Percentiles rank a stretch among this genome's conserved stretches.
These are phyloP conservation scores for Holacanthus passer DNA, from an alignment of 2,113 vertebrate genomes.

Conservation along the genomic window DNA sequence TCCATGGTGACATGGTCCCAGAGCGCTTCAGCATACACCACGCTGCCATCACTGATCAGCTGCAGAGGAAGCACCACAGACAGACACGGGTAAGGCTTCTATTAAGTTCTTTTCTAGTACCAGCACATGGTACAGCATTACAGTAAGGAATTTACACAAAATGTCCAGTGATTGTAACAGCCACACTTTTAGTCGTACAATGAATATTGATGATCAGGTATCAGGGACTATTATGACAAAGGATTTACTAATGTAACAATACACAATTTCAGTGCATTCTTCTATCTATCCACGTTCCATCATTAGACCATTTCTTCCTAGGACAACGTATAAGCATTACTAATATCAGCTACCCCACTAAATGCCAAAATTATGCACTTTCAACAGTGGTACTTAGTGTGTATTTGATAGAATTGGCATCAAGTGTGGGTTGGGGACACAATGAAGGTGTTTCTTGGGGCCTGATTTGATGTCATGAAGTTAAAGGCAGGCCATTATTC, in stretches of 20 bases:
- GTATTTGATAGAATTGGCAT: background rate
- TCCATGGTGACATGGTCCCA: slow-evolving; percentile 99
- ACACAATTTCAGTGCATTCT: background rate
- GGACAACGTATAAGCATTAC: background rate
- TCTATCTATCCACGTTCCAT: too few relatives aligned
- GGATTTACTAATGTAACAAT: background rate
- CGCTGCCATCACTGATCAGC: slow-evolving; percentile 97
- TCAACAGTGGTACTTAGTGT: too few relatives aligned
- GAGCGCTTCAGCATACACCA: slow-evolving; percentile 95
- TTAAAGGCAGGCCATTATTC: background rate
- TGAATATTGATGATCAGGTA: background rate
- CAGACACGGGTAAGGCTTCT: background rate
- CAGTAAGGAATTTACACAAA: background rate
- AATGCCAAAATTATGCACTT: background rate
- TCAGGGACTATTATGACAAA: background rate
- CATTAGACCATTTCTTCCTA: background rate
- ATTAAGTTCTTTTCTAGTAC: background rate
- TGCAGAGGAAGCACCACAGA: slow-evolving; percentile 64
- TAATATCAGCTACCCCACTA: background rate
- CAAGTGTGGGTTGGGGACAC: background rate
- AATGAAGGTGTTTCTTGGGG: background rate
- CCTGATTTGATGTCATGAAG: slow-evolving; percentile 2
- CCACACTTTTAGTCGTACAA: background rate
- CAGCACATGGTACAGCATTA: background rate
- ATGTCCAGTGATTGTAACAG: background rate